These are phyloP conservation scores for Ashinkailepas kermadecensis DNA, from an alignment of 2,888 invertebrate species.

Conservation along the genomic window DNA sequence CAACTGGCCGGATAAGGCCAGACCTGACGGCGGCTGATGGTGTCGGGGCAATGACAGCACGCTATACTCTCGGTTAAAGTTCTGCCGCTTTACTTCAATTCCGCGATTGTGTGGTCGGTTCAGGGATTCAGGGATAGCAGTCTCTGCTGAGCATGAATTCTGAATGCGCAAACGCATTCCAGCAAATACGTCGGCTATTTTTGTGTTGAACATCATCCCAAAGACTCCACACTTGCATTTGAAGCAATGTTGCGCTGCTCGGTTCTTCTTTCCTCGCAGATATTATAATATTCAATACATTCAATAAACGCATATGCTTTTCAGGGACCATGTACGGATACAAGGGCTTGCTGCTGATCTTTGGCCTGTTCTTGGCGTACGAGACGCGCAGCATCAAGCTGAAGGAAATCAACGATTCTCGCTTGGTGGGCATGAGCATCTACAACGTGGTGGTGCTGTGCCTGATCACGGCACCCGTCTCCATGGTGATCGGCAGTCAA, in stretches of 20 bases:
- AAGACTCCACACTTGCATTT: too few relatives aligned
- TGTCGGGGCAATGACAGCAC: too few relatives aligned
- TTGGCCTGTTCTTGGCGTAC: conserved; percentile 95
- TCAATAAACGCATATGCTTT: conserved; percentile 34
- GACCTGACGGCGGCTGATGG: too few relatives aligned
- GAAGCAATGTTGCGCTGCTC: too few relatives aligned
- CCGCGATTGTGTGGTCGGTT: too few relatives aligned
- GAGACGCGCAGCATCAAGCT: conserved; percentile 94
- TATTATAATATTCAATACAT: too few relatives aligned
- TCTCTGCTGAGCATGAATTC: not conserved
- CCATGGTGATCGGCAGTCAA: conserved; percentile 92
- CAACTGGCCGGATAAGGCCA: too few relatives aligned
- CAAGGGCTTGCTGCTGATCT: conserved; percentile 91
- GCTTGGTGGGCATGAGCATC: conserved; percentile 88
- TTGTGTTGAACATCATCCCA: too few relatives aligned
- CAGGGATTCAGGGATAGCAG: too few relatives aligned
- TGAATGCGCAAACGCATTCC: conserved; percentile 20
- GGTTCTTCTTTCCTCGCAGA: too few relatives aligned
- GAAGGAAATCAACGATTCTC: conserved; percentile 90
- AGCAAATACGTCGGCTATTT: not conserved
- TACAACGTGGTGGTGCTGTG: conserved; percentile 98
- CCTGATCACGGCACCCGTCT: conserved; percentile 94
- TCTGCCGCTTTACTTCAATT: too few relatives aligned
- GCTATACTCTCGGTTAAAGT: too few relatives aligned
- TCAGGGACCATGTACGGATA: conserved; percentile 90